These are phyloP conservation scores for Phengaris arion DNA, from an alignment of 2,888 invertebrate genomes.

Conservation along the genomic window DNA sequence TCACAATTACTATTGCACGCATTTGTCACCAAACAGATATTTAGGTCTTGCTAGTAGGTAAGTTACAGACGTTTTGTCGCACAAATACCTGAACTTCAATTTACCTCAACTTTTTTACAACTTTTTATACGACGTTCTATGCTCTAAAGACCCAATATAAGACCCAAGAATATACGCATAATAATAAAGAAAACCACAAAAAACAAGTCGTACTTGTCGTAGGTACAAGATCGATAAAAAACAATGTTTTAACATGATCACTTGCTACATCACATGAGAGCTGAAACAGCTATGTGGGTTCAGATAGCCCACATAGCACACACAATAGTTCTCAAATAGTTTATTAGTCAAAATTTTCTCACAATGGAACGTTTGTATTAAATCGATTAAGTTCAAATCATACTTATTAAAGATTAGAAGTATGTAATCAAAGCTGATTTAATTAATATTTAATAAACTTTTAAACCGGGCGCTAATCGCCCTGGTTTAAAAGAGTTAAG, in stretches of 20 bases:
- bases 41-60: not conserved
- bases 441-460: too few species aligned
- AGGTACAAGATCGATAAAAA: not conserved
- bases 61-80: not conserved
- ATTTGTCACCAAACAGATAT: constrained; percentile 11
- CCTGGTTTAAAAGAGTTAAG: too few species aligned
- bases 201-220: not conserved
- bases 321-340: not conserved
- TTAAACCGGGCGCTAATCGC: too few species aligned
- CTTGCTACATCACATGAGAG: not conserved
- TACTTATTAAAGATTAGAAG: not conserved
- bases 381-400: not conserved
- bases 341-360: not conserved
- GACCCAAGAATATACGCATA: too few species aligned
- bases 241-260: not conserved
- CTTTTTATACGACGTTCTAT: too few species aligned
- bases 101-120: not conserved
- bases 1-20: not conserved
- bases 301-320: not conserved
- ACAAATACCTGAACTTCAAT: not conserved
- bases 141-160: not conserved
- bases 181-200: too few species aligned
- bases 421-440: too few species aligned
- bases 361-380: not conserved
- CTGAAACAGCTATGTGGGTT: not conserved